Evolutionary conservation across 2,797 vertebrate genomes (phyloP).

Genomic region (Pseudomugil gertrudae): DNA sequence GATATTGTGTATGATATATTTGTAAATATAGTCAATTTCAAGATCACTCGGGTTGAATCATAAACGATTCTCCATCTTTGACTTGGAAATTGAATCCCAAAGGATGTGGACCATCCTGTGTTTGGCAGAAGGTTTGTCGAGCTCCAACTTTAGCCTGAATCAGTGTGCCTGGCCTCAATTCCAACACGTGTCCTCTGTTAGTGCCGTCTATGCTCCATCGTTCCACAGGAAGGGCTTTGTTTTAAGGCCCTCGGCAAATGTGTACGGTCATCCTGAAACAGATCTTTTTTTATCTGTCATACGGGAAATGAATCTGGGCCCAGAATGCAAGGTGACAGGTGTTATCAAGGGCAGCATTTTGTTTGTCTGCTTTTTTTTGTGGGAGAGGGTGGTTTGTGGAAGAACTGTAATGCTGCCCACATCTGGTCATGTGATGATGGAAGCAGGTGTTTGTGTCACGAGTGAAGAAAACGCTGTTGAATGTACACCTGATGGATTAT

Average conservation of each 20-base stretch:
- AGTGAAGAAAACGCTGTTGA: conserved; percentile 62
- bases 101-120: conserved; percentile 65
- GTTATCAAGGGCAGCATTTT: conserved; percentile 39
- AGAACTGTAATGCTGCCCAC: conserved; percentile 66
- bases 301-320: conserved; percentile 43
- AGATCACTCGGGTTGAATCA: conserved; percentile 59
- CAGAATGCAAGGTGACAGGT: conserved; percentile 54
- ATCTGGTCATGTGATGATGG: conserved; percentile 65
- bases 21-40: conserved; percentile 72
- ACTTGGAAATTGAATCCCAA: conserved; percentile 68
- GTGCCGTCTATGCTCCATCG: conserved; percentile 40
- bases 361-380: conserved; percentile 26
- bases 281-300: conserved; percentile 61
- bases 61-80: conserved; percentile 56
- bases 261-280: conserved; percentile 45
- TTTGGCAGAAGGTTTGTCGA: conserved; percentile 56
- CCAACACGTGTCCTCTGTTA: conserved; percentile 44
- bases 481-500: conserved; percentile 77
- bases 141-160: conserved; percentile 75
- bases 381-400: conserved; percentile 49
- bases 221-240: conserved; percentile 46
- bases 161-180: conserved; percentile 82
- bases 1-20: conserved; percentile 73
- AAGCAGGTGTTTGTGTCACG: conserved; percentile 63
- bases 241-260: conserved; percentile 47